Percentiles rank a stretch among this genome's conserved stretches.
Conservation (phyloP, 2,113 vertebrate genomes). For the Micronycteris hirsuta region DNA sequence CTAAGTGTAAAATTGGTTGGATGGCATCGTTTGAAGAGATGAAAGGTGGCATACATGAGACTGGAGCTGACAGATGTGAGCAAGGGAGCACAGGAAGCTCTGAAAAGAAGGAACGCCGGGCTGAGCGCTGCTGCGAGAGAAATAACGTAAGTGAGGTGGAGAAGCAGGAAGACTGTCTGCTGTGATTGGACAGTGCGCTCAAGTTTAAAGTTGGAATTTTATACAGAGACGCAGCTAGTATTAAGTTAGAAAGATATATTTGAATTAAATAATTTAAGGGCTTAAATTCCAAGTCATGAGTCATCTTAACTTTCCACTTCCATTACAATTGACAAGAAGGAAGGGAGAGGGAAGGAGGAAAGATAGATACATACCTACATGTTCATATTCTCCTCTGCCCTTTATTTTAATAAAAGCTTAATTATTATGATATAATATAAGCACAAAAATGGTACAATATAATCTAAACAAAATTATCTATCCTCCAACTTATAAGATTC, state of each 20-base stretch:
- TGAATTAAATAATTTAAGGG: background rate
- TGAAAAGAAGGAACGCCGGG: background rate
- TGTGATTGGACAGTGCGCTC: fast-evolving
- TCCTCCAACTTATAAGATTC: background rate
- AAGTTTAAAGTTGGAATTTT: background rate
- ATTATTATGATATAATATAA: background rate
- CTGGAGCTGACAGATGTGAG: background rate
- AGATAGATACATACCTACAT: background rate
- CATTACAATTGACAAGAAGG: background rate
- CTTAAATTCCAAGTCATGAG: background rate
- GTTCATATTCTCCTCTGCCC: background rate
- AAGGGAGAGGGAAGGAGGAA: background rate
- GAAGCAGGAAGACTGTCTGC: background rate
- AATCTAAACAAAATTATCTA: background rate
- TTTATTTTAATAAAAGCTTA: background rate
- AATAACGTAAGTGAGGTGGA: background rate
- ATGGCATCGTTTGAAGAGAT: background rate
- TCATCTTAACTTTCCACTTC: background rate
- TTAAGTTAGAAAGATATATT: background rate
- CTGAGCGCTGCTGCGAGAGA: background rate
- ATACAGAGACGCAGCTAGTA: background rate
- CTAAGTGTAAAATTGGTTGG: background rate
- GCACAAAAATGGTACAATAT: background rate
- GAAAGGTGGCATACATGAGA: background rate
- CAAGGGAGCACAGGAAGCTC: background rate